Conservation (phyloP, 2,113 vertebrate species). For the Trematomus loennbergii region DNA sequence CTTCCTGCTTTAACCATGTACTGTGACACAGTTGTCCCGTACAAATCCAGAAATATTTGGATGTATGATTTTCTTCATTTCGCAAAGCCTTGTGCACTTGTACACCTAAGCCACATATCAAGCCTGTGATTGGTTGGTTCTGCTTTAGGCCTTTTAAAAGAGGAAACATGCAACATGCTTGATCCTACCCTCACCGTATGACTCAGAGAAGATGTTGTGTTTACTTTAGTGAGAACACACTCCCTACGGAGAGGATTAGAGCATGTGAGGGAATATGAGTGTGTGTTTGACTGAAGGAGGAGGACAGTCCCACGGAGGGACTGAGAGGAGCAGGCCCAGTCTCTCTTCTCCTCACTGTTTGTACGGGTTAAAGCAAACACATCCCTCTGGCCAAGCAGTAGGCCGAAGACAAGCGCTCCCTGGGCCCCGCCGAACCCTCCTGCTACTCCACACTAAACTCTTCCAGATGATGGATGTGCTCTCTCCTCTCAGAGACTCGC, state of each 20-base stretch:
- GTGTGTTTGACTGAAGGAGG: constrained; percentile 38
- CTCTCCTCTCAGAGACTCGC: constrained; percentile 21
- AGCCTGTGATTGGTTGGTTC: constrained; percentile 9
- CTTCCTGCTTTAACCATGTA: too few species aligned
- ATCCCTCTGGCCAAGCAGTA: constrained; percentile 86
- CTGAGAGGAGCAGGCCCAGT: constrained; percentile 18
- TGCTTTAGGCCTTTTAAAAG: background rate
- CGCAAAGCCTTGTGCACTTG: background rate
- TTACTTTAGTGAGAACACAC: constrained; percentile 21
- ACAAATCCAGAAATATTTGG: too few species aligned
- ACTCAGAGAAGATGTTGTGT: constrained; percentile 21
- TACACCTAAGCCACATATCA: constrained; percentile 5
- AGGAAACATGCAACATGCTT: background rate
- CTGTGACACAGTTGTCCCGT: too few species aligned
- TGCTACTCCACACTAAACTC: constrained; percentile 87
- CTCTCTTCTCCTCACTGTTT: constrained; percentile 82
- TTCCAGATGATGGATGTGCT: constrained; percentile 88
- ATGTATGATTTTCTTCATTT: background rate
- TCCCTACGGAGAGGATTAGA: constrained; percentile 8
- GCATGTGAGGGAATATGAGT: constrained; percentile 33
- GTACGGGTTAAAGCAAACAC: constrained; percentile 84
- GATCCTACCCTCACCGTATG: background rate
- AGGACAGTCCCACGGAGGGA: constrained; percentile 19
- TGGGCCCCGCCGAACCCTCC: constrained; percentile 80
- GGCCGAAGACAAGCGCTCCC: constrained; percentile 63